These are phyloP conservation scores for Calephelis nemesis DNA, from an alignment of 1,140 invertebrate species.

Conservation along the genomic window DNA sequence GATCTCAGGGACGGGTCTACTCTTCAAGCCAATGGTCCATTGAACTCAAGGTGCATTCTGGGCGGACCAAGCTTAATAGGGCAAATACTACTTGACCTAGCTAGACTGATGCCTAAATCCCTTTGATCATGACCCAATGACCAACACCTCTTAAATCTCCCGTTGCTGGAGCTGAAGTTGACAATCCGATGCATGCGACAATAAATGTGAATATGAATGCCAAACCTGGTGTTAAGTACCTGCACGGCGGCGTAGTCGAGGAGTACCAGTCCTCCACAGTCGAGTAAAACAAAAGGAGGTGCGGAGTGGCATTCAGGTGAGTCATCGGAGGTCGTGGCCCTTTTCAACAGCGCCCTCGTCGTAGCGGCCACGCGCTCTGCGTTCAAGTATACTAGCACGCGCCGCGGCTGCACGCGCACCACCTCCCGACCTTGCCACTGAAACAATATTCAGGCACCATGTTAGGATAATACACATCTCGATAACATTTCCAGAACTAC, in stretches of 20 bases:
- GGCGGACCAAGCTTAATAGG: too few relatives aligned
- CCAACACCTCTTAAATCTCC: too few relatives aligned
- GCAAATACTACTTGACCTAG: too few relatives aligned
- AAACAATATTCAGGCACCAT: neutral
- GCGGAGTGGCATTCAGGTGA: slow-evolving; percentile 24
- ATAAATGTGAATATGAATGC: neutral
- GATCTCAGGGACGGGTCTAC: too few relatives aligned
- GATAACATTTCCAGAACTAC: too few relatives aligned
- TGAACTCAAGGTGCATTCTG: too few relatives aligned
- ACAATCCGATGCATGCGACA: neutral
- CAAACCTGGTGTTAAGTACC: slow-evolving; percentile 33
- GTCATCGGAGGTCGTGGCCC: slow-evolving; percentile 34
- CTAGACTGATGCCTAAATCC: too few relatives aligned
- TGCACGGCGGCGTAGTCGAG: slow-evolving; percentile 57
- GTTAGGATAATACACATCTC: too few relatives aligned
- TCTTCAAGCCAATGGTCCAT: too few relatives aligned
- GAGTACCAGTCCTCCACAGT: slow-evolving; percentile 49
- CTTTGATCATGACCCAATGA: too few relatives aligned
- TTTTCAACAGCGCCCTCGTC: slow-evolving; percentile 40
- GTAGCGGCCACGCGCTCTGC: slow-evolving; percentile 39
- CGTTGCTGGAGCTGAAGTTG: too few relatives aligned
- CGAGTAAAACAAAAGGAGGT: slow-evolving; percentile 33
- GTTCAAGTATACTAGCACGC: slow-evolving; percentile 45
- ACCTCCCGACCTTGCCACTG: slow-evolving; percentile 15
- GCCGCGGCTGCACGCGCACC: slow-evolving; percentile 38